Base-by-base conservation (phyloP, 2,888 invertebrate genomes). In the Drosophila anceps region DNA sequence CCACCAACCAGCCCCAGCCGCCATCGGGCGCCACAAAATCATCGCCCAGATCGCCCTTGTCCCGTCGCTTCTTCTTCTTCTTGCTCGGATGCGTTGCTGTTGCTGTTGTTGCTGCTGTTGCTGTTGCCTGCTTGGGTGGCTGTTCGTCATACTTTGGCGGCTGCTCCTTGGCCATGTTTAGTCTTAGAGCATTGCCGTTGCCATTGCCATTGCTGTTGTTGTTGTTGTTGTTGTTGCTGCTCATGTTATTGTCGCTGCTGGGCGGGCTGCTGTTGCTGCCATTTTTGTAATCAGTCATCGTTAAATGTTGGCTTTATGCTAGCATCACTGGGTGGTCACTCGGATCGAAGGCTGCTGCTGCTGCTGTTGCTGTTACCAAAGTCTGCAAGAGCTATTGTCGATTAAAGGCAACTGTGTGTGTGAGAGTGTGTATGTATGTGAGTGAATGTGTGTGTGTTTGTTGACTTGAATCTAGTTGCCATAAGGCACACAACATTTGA, bases 1-100 rank as follows among this genome's bases (percentile, higher is more conserved):
- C 94, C 55, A 96, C 94, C 91, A 96, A 93, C 96, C 96, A 96
- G 5, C 93, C 93, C 96, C 96, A 96, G 0, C 96, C 96, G 1
- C 96, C 96, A 91, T 96, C 96, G 0, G 96, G 96, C 4, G 96
- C 94, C 48, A 94, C 92, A 83, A 96, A 96, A 68, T 95, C 95
- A 35, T 94, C 91, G 48, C 93, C 93, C 69, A 93, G 85, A 79
- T 93, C 92, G 63, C 91, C 92, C 82, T 93, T 92, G 69, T 93
- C 91, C 37, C 88, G 88, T 15, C 93, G 87, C 76, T 91, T 91
- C 82, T 92, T 91, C 41, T 92, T 91, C 48, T 33, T 64, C 31
- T 31, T 57, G n/a, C 24, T 41, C 39, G 57, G 43, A 35, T 51
- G 65, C 1, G 39, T 12, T n/a, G 15, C 13, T 64, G 61, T 50